Conservation (phyloP, 2,888 invertebrate species). For the Drosophila helvetica region DNA sequence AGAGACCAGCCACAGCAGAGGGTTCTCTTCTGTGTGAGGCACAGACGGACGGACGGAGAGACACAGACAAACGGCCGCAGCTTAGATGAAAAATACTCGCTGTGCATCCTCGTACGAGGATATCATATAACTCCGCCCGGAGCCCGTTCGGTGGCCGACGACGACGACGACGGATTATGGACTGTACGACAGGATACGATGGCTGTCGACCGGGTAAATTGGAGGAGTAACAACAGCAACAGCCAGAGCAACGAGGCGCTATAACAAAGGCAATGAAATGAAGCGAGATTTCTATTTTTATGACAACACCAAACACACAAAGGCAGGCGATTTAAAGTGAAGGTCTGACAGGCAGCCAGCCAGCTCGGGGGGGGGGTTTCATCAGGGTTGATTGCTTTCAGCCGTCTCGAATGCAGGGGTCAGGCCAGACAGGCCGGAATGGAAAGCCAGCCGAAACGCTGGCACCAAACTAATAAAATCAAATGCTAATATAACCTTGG, state of each 20-base stretch:
- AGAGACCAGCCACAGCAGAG: not conserved
- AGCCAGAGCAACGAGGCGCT: conserved; percentile 5
- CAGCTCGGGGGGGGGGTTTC: not conserved
- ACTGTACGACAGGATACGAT: not conserved
- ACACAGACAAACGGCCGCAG: conserved; percentile 55
- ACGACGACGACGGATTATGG: not conserved
- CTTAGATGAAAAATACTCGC: conserved; percentile 63
- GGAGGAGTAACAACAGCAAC: conserved; percentile 51
- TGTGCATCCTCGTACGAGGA: conserved; percentile 35
- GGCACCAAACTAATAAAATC: not conserved
- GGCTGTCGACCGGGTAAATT: conserved; percentile 52
- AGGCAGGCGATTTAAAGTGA: conserved; percentile 55
- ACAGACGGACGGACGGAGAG: conserved; percentile 20
- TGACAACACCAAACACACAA: conserved; percentile 48
- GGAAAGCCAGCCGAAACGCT: not conserved
- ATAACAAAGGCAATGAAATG: conserved; percentile 60
- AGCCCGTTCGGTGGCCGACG: not conserved
- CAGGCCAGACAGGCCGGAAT: conserved; percentile 11
- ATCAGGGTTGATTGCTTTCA: conserved; percentile 19
- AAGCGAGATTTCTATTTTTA: conserved; percentile 65
- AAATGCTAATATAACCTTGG: not conserved
- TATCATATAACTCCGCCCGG: conserved; percentile 56
- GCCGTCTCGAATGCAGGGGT: conserved; percentile 6
- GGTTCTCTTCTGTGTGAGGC: conserved; percentile 11
- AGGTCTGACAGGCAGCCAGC: conserved; percentile 20